Conservation (phyloP, 2,797 vertebrate species). For the Enteromius thamalakanensis region DNA sequence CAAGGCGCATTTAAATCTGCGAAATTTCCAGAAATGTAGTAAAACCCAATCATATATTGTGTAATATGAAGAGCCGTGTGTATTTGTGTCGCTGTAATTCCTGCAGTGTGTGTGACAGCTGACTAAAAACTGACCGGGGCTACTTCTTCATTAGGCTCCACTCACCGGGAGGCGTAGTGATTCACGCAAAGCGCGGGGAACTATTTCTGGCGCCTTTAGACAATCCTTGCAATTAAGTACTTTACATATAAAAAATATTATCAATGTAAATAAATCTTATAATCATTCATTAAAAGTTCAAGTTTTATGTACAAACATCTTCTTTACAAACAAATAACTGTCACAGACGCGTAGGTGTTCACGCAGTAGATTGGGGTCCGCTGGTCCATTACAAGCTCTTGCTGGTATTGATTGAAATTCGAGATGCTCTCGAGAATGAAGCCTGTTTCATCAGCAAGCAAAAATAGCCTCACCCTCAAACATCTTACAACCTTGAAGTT, state of each 20-base stretch:
- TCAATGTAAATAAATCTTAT: not conserved
- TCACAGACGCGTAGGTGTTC: constrained; percentile 4
- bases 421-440: constrained; percentile 50
- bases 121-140: constrained; percentile 41
- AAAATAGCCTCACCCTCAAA: constrained; percentile 18
- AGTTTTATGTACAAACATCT: not conserved
- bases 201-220: not conserved
- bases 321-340: not conserved
- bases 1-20: constrained; percentile 20
- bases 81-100: not conserved
- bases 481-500: constrained; percentile 12
- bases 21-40: constrained; percentile 6
- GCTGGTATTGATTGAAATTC: constrained; percentile 64
- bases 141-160: constrained; percentile 40
- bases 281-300: not conserved
- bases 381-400: constrained; percentile 56
- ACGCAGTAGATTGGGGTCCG: constrained; percentile 23
- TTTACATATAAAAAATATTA: not conserved
- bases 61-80: not conserved
- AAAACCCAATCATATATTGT: not conserved
- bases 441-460: constrained; percentile 13
- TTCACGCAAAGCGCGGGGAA: not conserved
- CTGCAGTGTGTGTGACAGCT: constrained; percentile 20
- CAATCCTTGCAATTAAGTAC: not conserved
- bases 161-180: constrained; percentile 16